Evolutionary conservation across 2,888 invertebrate species (phyloP), one percentile per base, ranked within the genome.

Genomic region (Tenthredo mesomela): DNA sequence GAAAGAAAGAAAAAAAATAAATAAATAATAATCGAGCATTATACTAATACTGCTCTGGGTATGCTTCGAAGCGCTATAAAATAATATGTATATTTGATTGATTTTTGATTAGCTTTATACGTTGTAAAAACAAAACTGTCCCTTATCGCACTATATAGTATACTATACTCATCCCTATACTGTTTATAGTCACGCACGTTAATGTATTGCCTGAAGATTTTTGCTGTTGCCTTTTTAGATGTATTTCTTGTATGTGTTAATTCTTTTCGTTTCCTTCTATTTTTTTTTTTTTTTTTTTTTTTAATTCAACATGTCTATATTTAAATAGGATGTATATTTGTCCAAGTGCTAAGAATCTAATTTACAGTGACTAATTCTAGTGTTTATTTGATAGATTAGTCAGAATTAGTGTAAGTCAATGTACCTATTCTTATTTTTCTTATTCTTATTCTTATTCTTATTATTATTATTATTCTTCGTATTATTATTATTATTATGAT

Each of bases 371-470:
- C 25, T 61, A 61, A 25, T 61, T 61, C 21, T 25, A 61, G 25
- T 25, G 2, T 61, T 21, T 25, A 25, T 61, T 67, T 18, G 12
- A 67, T 67, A 67, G 67, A 33, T 67, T 67, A 83, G 33, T 71
- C 70, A 83, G 70, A 50, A 65, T 71, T 82, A 37, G 54, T 70
- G 67, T 83, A 71, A 70, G 67, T 70, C 83, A 71, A 82, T 83
- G 71, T 70, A 67, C 82, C 82, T 70, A 65, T 61, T 70, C n/a
- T 70, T 70, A n/a, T 37, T 70, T 0, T 70, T 37, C 1, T 70
- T 70, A 37, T 37, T 10, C 9, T 80, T 37, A 29, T 40, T 58
- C 37, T 54, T 29, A 65, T 65, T 37, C 18, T 21, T 61, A 12
- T 58, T 61, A 25, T 61, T n/a, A 25, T 61, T 25, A 47, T 83